Base-by-base conservation (phyloP, 2,888 invertebrate genomes). In the Doris montereyensis region DNA sequence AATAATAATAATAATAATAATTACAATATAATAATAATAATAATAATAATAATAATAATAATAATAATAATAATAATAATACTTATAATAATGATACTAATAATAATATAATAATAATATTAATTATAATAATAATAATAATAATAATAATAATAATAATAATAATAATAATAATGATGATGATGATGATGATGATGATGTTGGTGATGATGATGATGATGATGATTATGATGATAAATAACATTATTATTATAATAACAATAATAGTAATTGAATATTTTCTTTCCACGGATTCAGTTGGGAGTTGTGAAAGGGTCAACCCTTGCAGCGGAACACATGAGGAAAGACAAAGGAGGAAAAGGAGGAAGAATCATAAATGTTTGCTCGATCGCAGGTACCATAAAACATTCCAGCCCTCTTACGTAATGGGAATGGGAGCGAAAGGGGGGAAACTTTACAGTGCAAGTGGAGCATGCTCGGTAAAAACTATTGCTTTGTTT, bases 101-200 rank as follows among this genome's bases (percentile, higher is more conserved):
- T 41, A 41, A 41, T 41, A 41, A 41, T 41, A 41, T 41, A 41
- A 41, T 41, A 41, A 70, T 70, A 26, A 70, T 70, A 34, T 32
- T 70, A 26, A 70, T 70, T 21, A 32, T 10, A 26, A 13, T 32
- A 21, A 70, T 21, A 34, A 70, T 28, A 34, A 70, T 32, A 34
- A 70, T 28, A 34, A 70, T 70, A 34, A 67, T 35, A 52, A 72
- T 1, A n/a, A 72, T 24, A 52, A 2, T 24, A 52, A 41, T 41
- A 41, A 41, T 41, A 41, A 41, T 41, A 41, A 41, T 41, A 41
- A 41, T 41, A 41, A 41, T 41, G 17, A 41, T 41, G 17, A 41
- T 41, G 17, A 41, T 41, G 17, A 41, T 41, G 17, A 41, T 41
- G 17, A 41, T 41, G 17, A 41, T 41, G 17, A 41, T 41, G 17